A percentile compares a stretch with the other conserved stretches of the same genome.
phyloP scores from a whole-genome alignment of 2,888 invertebrate species.

The Trachelus stipa region DNA sequence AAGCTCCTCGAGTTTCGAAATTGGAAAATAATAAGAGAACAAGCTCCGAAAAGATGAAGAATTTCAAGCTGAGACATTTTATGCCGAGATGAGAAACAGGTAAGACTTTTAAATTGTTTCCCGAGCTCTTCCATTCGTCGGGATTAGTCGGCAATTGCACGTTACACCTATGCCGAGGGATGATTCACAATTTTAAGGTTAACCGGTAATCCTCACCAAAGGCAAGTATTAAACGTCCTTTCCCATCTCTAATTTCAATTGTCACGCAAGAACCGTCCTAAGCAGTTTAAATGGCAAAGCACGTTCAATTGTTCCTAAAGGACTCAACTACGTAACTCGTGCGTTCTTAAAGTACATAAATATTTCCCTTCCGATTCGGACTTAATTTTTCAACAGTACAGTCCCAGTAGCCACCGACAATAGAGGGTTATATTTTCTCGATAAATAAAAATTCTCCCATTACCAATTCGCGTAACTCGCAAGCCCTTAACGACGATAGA shows the following conservation, averaged over 20 bases:
- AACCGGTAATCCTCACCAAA: background rate
- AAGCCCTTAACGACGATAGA: background rate
- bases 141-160: background rate
- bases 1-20: background rate
- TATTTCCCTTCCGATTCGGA: background rate
- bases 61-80: background rate
- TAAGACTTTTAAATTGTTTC: background rate
- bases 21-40: background rate
- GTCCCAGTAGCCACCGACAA: background rate
- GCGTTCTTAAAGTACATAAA: background rate
- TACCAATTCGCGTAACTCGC: background rate
- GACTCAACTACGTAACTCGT: background rate
- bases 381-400: background rate
- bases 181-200: background rate
- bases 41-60: background rate
- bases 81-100: background rate
- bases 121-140: background rate
- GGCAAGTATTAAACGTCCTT: background rate
- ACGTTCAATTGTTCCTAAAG: background rate
- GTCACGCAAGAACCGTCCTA: background rate
- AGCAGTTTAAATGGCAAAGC: background rate
- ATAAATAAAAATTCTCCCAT: background rate
- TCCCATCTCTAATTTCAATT: background rate
- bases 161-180: background rate
- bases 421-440: background rate